phyloP scores from a whole-genome alignment of 2,113 vertebrate genomes.

The Delphinus delphis region DNA sequence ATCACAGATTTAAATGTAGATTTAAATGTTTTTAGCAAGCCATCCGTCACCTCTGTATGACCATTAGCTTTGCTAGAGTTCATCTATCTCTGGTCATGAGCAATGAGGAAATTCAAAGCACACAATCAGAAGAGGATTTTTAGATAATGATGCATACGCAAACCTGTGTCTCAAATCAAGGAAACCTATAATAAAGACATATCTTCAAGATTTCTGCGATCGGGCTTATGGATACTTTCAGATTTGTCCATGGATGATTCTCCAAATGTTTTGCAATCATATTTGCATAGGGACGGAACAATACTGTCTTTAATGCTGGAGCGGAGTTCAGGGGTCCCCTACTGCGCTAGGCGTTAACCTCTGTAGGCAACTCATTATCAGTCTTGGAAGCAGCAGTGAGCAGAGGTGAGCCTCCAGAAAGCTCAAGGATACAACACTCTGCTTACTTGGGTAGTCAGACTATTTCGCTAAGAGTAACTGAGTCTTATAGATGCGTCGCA shows the following conservation, averaged over 20 bases:
- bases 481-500: not conserved
- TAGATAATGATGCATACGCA: not conserved
- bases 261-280: not conserved
- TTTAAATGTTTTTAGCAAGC: not conserved
- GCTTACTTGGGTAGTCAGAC: not conserved
- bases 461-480: not conserved
- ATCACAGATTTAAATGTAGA: not conserved
- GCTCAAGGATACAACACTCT: rapidly evolving
- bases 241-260: not conserved
- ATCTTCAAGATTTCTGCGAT: not conserved
- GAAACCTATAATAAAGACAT: not conserved
- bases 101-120: not conserved
- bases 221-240: not conserved
- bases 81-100: not conserved
- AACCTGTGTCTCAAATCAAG: not conserved
- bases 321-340: not conserved
- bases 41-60: not conserved
- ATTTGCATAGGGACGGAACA: not conserved
- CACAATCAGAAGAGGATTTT: not conserved
- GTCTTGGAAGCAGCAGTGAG: not conserved
- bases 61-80: not conserved
- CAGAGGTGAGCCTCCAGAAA: not conserved
- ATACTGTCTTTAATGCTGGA: not conserved
- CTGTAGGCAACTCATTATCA: not conserved
- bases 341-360: not conserved